Evolutionary conservation across 2,113 vertebrate genomes (phyloP), one percentile per base, ranked within the genome.

Genomic region (Oenanthe oenanthe): DNA sequence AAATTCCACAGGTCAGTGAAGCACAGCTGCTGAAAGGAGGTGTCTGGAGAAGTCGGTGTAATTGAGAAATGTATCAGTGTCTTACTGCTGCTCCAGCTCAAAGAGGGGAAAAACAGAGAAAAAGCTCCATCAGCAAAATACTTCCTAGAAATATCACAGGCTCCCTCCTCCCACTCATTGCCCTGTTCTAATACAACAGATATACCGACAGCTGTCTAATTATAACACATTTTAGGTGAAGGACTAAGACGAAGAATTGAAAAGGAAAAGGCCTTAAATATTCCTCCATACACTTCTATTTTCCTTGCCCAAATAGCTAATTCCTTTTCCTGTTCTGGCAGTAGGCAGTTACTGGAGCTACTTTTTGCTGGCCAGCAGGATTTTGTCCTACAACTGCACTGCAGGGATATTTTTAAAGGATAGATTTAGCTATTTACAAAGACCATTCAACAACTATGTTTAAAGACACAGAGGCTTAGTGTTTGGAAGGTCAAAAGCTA

Each of bases 151-250:
- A 65, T 38, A 65, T 7, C 78, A 53, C 36, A 72, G 54, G 10
- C 7, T 76, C 7, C 19, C 25, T 79, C 62, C 3, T 16, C 17
- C n/a, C 48, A 43, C 31, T 76, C 14, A 43, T 48, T 0, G 0
- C 13, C 45, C 21, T 31, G 24, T 56, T 81, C 36, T 47, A 75
- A 51, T 14, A 75, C 1, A 3, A 53, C 78, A 85, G 47, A 36
- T 54, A 25, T 18, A 63, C 26, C 22, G 60, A 60, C 32, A 56
- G 53, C 11, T 3, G 2, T 26, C 58, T 53, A 45, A 47, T n/a
- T 53, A 29, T 14, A 78, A 60, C 15, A 42, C 31, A 24, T 66
- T 71, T 62, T 45, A 65, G 31, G 13, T 58, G 40, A 72, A 84
- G 66, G 25, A 75, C 18, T 48, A 81, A 75, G 10, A 10, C 11